Evolutionary conservation across 2,113 vertebrate genomes (phyloP).

Genomic region (Oceanodroma tethys): DNA sequence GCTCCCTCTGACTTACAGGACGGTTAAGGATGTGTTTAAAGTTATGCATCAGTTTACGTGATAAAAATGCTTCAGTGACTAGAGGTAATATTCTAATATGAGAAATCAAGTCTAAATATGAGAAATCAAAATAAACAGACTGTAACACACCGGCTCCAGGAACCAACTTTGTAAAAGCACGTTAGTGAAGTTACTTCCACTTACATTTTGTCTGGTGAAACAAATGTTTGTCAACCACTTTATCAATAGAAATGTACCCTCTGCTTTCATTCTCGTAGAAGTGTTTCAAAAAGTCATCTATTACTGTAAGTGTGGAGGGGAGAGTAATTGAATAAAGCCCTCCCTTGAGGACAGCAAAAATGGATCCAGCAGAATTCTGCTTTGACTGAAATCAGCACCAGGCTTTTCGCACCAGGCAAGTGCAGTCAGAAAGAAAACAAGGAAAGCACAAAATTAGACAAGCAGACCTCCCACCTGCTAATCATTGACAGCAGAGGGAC

Average conservation of each 20-base stretch:
- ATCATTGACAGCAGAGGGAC: neutral
- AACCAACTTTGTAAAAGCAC: neutral
- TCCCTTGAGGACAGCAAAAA: neutral
- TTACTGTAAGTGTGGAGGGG: neutral
- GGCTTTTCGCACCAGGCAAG: neutral
- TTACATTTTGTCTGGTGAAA: neutral
- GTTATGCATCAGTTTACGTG: fast-evolving
- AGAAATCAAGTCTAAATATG: neutral
- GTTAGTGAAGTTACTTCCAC: neutral
- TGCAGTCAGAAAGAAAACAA: neutral
- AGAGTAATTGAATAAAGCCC: neutral
- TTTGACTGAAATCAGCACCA: neutral
- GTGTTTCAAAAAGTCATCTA: neutral
- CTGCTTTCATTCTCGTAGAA: neutral
- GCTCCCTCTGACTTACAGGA: too few species aligned
- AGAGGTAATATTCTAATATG: neutral
- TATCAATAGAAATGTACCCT: neutral
- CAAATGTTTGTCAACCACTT: neutral
- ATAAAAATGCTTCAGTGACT: neutral
- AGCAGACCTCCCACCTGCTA: neutral
- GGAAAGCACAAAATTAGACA: neutral
- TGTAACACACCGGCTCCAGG: neutral
- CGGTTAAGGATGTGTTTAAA: neutral
- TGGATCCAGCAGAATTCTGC: neutral
- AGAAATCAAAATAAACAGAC: neutral